A percentile compares a stretch with the other conserved stretches of the same genome.
Evolutionary conservation across 1,140 invertebrate species (phyloP).

Genomic region (Trialeurodes vaporariorum): DNA sequence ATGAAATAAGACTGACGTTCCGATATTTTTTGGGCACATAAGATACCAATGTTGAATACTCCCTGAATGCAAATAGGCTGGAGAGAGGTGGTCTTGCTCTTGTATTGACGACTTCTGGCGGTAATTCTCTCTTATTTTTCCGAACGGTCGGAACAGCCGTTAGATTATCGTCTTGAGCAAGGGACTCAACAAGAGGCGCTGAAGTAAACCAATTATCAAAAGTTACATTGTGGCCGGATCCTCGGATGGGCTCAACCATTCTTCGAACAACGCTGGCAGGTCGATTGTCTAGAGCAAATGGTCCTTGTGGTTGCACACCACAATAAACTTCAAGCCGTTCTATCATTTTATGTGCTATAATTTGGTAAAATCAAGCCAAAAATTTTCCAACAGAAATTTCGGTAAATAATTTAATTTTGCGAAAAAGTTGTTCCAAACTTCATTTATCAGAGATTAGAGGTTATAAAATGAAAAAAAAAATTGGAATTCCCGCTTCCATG

Average conservation of each 20-base stretch:
- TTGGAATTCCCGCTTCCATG: too few relatives aligned
- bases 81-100: background rate
- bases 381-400: too few relatives aligned
- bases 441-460: too few relatives aligned
- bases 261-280: slow-evolving; percentile 24
- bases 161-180: slow-evolving; percentile 9
- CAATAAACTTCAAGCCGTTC: too few relatives aligned
- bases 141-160: background rate
- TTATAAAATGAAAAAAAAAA: too few relatives aligned
- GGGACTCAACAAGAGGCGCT: too few relatives aligned
- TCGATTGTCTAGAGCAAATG: too few relatives aligned
- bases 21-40: slow-evolving; percentile 10
- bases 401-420: too few relatives aligned
- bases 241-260: slow-evolving; percentile 19
- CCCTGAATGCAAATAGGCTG: slow-evolving; percentile 2
- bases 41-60: slow-evolving; percentile 5
- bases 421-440: too few relatives aligned
- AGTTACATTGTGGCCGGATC: slow-evolving; percentile 24
- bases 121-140: slow-evolving; percentile 9
- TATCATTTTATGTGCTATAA: too few relatives aligned
- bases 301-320: too few relatives aligned
- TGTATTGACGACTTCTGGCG: background rate
- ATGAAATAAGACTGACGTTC: slow-evolving; percentile 6
- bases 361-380: too few relatives aligned
- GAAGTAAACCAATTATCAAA: slow-evolving; percentile 26